phyloP scores from a whole-genome alignment of 2,113 vertebrate species.

The Pholis gunnellus region DNA sequence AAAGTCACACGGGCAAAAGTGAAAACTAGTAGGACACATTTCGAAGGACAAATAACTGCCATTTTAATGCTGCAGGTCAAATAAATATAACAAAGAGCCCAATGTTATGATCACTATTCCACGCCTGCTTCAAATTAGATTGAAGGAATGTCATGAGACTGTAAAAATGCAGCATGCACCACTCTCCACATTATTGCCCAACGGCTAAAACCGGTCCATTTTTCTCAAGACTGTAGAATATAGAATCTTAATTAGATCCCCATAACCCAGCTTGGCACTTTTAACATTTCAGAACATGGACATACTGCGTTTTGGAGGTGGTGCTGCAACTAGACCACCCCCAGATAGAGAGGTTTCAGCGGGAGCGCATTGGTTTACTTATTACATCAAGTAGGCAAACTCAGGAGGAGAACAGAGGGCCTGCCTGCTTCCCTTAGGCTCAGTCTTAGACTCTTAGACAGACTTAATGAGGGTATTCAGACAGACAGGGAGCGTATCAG shows the following conservation, averaged over 20 bases:
- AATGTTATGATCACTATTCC: constrained; percentile 72
- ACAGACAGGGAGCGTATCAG: constrained; percentile 57
- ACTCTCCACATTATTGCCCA: constrained; percentile 71
- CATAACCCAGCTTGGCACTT: constrained; percentile 50
- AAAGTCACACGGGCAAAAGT: constrained; percentile 25
- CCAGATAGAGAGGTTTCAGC: constrained; percentile 59
- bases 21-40: constrained; percentile 15
- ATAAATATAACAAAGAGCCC: constrained; percentile 77
- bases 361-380: constrained; percentile 61
- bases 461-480: constrained; percentile 63
- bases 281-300: constrained; percentile 44
- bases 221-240: constrained; percentile 63
- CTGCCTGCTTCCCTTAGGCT: constrained; percentile 52
- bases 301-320: constrained; percentile 34
- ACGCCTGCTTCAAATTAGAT: constrained; percentile 82
- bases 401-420: constrained; percentile 25
- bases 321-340: constrained; percentile 65
- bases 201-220: constrained; percentile 67
- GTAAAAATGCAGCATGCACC: constrained; percentile 75
- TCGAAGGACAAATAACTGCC: constrained; percentile 35
- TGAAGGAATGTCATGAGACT: constrained; percentile 82
- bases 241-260: constrained; percentile 67
- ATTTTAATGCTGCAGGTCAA: constrained; percentile 57
- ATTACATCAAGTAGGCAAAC: constrained; percentile 53
- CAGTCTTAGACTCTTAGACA: constrained; percentile 54